Conservation (phyloP, 2,113 vertebrate genomes). For the Ptilonorhynchus violaceus region DNA sequence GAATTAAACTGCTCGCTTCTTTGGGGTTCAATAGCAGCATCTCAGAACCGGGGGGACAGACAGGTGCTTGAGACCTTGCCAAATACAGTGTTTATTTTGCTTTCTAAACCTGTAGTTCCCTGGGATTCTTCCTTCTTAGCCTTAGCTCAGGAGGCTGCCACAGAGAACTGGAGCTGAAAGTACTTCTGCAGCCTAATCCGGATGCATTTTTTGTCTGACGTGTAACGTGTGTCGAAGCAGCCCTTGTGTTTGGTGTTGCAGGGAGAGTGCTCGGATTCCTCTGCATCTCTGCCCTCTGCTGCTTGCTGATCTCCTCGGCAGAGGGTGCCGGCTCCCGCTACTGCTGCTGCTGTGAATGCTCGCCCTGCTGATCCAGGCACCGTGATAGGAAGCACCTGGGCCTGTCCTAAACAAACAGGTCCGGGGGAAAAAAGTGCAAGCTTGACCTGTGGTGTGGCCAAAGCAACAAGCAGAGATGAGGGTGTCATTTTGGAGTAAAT, state of each 20-base stretch:
- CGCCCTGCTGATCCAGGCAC: slow-evolving; percentile 22
- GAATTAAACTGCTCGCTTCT: neutral
- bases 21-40: neutral
- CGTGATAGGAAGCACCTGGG: slow-evolving; percentile 48
- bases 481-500: slow-evolving; percentile 27
- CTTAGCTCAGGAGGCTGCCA: neutral
- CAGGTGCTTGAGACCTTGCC: neutral
- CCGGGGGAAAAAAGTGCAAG: neutral
- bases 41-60: neutral
- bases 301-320: slow-evolving; percentile 28
- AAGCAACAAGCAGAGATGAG: slow-evolving; percentile 59
- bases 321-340: neutral
- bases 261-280: slow-evolving; percentile 1
- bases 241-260: neutral
- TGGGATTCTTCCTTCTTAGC: neutral
- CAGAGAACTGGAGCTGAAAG: neutral
- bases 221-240: neutral
- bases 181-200: neutral
- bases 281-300: slow-evolving; percentile 21
- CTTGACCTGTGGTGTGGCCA: slow-evolving; percentile 28
- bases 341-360: neutral
- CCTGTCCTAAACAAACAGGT: slow-evolving; percentile 33
- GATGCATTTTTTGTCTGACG: neutral
- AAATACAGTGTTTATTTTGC: neutral
- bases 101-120: neutral